Evolutionary conservation across 1,140 invertebrate species (phyloP).

Genomic region (Idris sp.): DNA sequence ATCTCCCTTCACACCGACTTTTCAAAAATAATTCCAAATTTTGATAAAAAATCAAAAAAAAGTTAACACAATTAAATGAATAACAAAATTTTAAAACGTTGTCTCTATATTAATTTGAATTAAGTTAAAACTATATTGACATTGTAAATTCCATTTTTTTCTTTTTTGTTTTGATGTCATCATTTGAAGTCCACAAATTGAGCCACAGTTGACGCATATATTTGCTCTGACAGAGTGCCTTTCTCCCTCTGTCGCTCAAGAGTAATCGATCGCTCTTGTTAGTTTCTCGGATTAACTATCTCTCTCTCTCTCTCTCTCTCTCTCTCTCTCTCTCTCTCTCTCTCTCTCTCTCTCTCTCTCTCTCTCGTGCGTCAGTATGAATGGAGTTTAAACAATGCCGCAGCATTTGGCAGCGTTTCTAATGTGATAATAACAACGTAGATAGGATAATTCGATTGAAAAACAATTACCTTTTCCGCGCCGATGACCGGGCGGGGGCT

Average conservation of each 20-base stretch:
- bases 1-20: constrained; percentile 64
- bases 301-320: no score
- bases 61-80: no score
- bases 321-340: no score
- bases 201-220: constrained; percentile 49
- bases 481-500: constrained; percentile 75
- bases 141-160: no score
- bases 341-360: no score
- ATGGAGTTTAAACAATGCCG: constrained; percentile 62
- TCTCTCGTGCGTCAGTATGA: constrained; percentile 64
- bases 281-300: no score
- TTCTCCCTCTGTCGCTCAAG: constrained; percentile 12
- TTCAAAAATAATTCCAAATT: no score
- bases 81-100: no score
- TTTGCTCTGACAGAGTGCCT: constrained; percentile 8
- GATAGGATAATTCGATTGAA: constrained; percentile 34
- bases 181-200: constrained; percentile 23
- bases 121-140: no score
- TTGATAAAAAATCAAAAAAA: no score
- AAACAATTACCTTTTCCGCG: constrained; percentile 75
- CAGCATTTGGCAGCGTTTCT: constrained; percentile 57
- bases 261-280: constrained; percentile 8
- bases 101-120: no score
- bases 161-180: no score
- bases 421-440: constrained; percentile 57